Percentiles rank a stretch among this genome's conserved stretches.
Evolutionary conservation across 2,888 invertebrate species (phyloP).

Genomic region (Caenorhabditis becei): DNA sequence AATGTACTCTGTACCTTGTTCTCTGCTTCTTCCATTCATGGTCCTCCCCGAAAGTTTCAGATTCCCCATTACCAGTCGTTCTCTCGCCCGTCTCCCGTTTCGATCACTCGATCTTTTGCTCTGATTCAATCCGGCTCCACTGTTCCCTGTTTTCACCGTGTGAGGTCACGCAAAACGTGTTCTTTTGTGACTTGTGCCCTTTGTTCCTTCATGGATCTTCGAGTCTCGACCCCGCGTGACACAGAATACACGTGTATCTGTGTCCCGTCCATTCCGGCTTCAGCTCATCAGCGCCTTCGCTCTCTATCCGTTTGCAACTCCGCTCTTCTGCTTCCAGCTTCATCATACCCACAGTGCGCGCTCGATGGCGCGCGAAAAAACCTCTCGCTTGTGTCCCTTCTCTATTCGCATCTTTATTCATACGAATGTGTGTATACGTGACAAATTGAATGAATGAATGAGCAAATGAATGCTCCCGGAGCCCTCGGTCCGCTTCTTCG

Average conservation of each 20-base stretch:
- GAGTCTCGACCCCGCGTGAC: constrained; percentile 6
- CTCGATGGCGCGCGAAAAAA: constrained; percentile 43
- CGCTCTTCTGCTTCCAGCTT: constrained; percentile 22
- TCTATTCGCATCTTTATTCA: constrained; percentile 51
- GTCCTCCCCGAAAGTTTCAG: constrained; percentile 1
- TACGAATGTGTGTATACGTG: constrained; percentile 60
- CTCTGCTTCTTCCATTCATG: constrained; percentile 1
- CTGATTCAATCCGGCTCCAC: background rate
- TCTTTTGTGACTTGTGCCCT: constrained; percentile 36
- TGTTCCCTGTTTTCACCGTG: background rate
- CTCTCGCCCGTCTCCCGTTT: background rate
- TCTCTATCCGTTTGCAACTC: constrained; percentile 31
- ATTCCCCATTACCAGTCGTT: background rate
- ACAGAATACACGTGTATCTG: background rate
- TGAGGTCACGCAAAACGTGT: constrained; percentile 30
- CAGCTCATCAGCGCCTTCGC: constrained; percentile 4
- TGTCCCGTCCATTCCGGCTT: background rate
- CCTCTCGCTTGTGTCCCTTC: background rate
- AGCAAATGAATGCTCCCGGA: constrained; percentile 54
- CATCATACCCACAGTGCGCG: constrained; percentile 1
- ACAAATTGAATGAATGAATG: constrained; percentile 59
- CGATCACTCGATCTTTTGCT: constrained; percentile 4
- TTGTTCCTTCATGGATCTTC: background rate
- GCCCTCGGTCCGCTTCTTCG: constrained; percentile 17
- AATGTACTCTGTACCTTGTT: constrained; percentile 25